phyloP scores from a whole-genome alignment of 2,113 vertebrate species.

The Cairina moschata region DNA sequence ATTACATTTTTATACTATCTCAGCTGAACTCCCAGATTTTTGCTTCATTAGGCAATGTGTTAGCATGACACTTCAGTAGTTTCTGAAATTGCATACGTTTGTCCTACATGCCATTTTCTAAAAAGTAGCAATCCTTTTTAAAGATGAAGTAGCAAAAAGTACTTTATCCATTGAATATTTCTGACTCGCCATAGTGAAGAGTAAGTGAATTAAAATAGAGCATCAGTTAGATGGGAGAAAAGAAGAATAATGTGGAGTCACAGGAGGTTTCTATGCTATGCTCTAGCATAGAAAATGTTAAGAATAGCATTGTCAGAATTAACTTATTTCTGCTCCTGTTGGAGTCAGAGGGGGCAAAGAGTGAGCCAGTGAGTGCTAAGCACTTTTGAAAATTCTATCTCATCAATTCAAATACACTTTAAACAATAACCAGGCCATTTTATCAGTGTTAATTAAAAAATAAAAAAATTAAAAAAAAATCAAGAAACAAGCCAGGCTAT shows the following conservation, averaged over 20 bases:
- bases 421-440: not conserved
- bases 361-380: not conserved
- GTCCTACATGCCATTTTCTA: not conserved
- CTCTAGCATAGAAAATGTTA: not conserved
- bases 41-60: not conserved
- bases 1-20: not conserved
- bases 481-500: not conserved
- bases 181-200: not conserved
- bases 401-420: not conserved
- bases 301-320: not conserved
- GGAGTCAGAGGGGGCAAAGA: not conserved
- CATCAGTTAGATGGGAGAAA: not conserved
- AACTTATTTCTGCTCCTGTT: not conserved
- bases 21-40: not conserved
- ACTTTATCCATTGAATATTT: not conserved
- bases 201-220: not conserved
- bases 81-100: not conserved
- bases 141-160: not conserved
- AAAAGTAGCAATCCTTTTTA: not conserved
- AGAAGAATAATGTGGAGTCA: not conserved
- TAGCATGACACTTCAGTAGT: rapidly evolving
- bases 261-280: no score
- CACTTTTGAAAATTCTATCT: not conserved
- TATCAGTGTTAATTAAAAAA: not conserved
- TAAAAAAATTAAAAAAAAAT: not conserved